Evolutionary conservation across 35 echinoderm and acorn worm species (phyloP).

Genomic region (Stichopus chloronotus): DNA sequence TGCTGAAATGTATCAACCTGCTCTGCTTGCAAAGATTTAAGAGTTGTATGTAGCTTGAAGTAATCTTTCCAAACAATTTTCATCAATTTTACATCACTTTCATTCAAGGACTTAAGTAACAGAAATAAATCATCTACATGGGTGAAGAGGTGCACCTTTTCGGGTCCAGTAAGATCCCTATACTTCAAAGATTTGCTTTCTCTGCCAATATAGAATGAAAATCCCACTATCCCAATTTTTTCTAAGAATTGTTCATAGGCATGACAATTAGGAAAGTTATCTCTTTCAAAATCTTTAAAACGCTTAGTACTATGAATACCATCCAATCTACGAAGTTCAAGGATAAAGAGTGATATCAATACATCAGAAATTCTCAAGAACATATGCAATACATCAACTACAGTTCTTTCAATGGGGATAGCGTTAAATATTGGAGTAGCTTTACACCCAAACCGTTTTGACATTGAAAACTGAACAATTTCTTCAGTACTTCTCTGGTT

Average conservation of each 20-base stretch:
- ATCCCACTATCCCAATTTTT: neutral
- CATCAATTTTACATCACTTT: neutral
- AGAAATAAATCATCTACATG: neutral
- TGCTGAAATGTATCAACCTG: neutral
- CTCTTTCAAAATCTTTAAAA: neutral
- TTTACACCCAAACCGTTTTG: neutral
- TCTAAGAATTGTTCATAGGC: conserved; percentile 12
- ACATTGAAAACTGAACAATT: neutral
- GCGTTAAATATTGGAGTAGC: neutral
- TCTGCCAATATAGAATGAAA: too few species aligned
- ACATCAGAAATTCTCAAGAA: conserved; percentile 42
- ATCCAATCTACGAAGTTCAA: neutral
- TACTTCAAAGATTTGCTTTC: too few species aligned
- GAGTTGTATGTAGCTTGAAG: conserved; percentile 8
- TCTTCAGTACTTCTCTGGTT: neutral
- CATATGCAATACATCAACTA: conserved; percentile 25
- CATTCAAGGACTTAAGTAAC: neutral
- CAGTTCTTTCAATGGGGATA: conserved; percentile 2
- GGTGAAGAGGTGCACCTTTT: neutral
- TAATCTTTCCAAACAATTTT: neutral
- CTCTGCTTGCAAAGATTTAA: conserved; percentile 11
- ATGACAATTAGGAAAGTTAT: neutral
- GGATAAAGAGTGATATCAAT: neutral
- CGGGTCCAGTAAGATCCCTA: too few species aligned
- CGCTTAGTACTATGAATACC: too few species aligned